Conservation (phyloP, 2,888 invertebrate species). For the Conchocele bisecta region DNA sequence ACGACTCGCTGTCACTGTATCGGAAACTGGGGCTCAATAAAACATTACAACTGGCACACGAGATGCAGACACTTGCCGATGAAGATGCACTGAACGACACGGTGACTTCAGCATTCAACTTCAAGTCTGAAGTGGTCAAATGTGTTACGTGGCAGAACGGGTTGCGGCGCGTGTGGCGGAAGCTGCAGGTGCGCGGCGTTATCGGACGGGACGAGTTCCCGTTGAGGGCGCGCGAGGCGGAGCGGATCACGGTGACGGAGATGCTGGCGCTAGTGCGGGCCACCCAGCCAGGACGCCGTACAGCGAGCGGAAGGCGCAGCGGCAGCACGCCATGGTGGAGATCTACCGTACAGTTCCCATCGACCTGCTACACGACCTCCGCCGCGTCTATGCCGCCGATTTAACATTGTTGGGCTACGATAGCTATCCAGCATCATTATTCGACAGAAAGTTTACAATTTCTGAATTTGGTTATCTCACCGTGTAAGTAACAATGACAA, state of each 20-base stretch:
- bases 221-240: conserved; percentile 21
- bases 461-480: too few relatives aligned
- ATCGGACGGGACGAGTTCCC: conserved; percentile 48
- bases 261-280: conserved; percentile 36
- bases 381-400: conserved; percentile 24
- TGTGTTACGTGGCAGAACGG: conserved; percentile 47
- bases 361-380: conserved; percentile 17
- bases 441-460: too few relatives aligned
- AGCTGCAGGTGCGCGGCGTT: conserved; percentile 53
- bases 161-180: conserved; percentile 48
- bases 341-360: conserved; percentile 36
- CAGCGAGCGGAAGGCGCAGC: conserved; percentile 26
- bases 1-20: conserved; percentile 47
- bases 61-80: conserved; percentile 31
- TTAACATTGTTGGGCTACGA: conserved; percentile 54
- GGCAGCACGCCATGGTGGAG: conserved; percentile 45
- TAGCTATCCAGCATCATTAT: conserved; percentile 2
- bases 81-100: conserved; percentile 49
- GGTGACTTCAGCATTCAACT: conserved; percentile 38
- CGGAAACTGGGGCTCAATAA: conserved; percentile 27
- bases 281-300: conserved; percentile 33
- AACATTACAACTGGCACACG: conserved; percentile 8
- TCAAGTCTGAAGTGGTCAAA: conserved; percentile 26
- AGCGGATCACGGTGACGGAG: conserved; percentile 29
- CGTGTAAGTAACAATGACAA: too few relatives aligned